Evolutionary conservation across 2,888 invertebrate species (phyloP).

Genomic region (Melieria omissa): DNA sequence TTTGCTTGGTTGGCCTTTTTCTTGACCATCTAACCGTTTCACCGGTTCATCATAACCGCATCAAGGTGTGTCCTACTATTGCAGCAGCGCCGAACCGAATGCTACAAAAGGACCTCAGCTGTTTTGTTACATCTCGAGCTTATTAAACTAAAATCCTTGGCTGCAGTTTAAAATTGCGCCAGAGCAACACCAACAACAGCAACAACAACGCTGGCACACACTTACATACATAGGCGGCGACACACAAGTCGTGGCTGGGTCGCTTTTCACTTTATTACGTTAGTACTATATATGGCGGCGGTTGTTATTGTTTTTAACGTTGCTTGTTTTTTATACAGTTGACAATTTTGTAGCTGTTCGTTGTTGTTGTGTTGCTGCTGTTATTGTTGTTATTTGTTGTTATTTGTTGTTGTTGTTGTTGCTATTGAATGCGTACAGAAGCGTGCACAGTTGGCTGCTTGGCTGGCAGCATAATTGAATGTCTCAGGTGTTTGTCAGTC

Average conservation of each 20-base stretch:
- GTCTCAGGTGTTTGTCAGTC: conserved; percentile 66
- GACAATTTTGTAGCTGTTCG: conserved; percentile 16
- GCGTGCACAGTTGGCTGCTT: conserved; percentile 15
- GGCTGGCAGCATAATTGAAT: conserved; percentile 51
- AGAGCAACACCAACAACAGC: conserved; percentile 33
- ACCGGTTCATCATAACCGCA: conserved; percentile 33
- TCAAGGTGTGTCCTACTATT: neutral
- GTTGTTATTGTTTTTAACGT: neutral
- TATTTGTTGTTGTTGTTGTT: neutral
- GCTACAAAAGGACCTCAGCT: conserved; percentile 51
- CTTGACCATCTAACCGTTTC: conserved; percentile 10
- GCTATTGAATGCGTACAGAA: conserved; percentile 1
- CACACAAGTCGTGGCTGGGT: neutral
- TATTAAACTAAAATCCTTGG: conserved; percentile 61
- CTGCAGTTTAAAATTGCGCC: conserved; percentile 45
- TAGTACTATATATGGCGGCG: too few species aligned
- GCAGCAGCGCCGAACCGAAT: too few species aligned
- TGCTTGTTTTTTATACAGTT: conserved; percentile 11
- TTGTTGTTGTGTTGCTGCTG: conserved; percentile 1
- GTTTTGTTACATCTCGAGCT: conserved; percentile 53
- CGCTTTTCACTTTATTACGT: neutral
- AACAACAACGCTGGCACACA: neutral
- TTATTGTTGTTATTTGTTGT: neutral
- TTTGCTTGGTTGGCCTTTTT: neutral
- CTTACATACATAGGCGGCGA: neutral